Conservation (phyloP, 2,888 invertebrate genomes). For the Sinotaia quadrata region DNA sequence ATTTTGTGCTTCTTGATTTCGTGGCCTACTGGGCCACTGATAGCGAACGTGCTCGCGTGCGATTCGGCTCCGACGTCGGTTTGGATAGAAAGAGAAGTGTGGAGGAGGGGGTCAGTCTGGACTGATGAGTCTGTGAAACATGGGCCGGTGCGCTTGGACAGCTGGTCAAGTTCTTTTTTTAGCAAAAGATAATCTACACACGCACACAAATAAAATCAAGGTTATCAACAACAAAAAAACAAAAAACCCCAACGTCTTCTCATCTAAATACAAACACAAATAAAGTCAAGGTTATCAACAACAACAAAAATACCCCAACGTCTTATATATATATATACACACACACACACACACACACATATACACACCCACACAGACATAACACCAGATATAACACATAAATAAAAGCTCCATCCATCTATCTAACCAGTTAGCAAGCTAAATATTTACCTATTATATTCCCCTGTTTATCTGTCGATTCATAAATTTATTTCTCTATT, state of each 20-base stretch:
- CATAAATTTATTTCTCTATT: no score
- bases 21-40: slow-evolving; percentile 33
- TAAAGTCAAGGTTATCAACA: no score
- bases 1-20: slow-evolving; percentile 41
- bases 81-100: slow-evolving; percentile 12
- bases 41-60: neutral
- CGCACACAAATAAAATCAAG: no score
- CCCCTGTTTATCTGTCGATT: no score
- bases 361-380: neutral
- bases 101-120: slow-evolving; percentile 6
- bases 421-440: neutral
- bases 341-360: neutral
- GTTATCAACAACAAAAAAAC: no score
- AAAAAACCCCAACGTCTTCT: no score
- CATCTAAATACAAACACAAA: no score
- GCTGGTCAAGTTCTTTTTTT: slow-evolving; percentile 23
- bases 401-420: neutral
- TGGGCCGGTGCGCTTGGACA: slow-evolving; percentile 1
- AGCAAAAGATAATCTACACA: slow-evolving; percentile 47
- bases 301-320: no score
- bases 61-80: neutral
- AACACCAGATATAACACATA: neutral
- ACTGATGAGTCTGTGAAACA: neutral
- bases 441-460: no score
- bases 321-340: neutral